A percentile compares a stretch with the other conserved stretches of the same genome.
These are phyloP conservation scores for Frankliniella fusca DNA, from an alignment of 2,888 invertebrate genomes.

Conservation along the genomic window DNA sequence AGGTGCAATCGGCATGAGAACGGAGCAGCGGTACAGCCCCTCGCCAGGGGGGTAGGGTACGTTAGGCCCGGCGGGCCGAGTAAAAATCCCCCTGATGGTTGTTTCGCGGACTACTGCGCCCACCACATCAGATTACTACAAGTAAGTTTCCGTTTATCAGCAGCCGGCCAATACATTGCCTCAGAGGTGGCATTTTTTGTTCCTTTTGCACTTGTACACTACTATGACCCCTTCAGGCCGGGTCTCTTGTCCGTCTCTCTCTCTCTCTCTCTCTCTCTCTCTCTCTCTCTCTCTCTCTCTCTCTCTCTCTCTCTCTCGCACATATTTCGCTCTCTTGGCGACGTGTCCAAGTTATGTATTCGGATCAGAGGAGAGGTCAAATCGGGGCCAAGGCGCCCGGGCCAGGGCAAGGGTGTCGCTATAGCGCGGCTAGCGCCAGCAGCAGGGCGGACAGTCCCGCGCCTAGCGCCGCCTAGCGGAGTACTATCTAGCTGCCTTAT, in stretches of 20 bases:
- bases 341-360: slow-evolving; percentile 7
- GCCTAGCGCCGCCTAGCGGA: background rate
- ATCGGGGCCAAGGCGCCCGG: background rate
- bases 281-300: no score
- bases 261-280: no score
- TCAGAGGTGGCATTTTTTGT: background rate
- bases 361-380: background rate
- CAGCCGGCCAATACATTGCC: background rate
- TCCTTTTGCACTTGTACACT: slow-evolving; percentile 19
- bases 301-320: no score
- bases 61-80: background rate
- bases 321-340: background rate
- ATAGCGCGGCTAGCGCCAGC: background rate
- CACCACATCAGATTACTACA: background rate
- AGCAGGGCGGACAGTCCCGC: background rate
- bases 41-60: no score
- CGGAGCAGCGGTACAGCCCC: no score
- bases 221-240: no score
- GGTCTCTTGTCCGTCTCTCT: no score
- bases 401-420: slow-evolving; percentile 4
- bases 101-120: background rate
- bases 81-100: background rate
- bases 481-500: background rate
- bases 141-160: background rate
- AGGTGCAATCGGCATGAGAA: no score